These are phyloP conservation scores for Tipula unca DNA, from an alignment of 2,888 invertebrate species.

Conservation along the genomic window DNA sequence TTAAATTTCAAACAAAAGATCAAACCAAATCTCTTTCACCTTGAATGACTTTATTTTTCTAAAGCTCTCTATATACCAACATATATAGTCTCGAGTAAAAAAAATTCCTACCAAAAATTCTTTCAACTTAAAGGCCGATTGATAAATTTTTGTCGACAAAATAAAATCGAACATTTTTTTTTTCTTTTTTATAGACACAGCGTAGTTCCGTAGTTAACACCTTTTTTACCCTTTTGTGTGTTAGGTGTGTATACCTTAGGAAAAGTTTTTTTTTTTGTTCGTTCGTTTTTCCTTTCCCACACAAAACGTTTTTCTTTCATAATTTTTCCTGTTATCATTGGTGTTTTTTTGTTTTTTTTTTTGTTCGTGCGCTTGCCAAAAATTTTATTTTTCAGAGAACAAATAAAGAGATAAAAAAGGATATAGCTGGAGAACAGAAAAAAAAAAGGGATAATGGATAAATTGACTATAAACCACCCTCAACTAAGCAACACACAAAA, in stretches of 20 bases:
- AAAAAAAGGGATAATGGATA: not conserved
- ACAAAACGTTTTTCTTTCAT: not conserved
- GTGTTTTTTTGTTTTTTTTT: not conserved
- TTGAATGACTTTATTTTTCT: not conserved
- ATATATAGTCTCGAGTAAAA: no score
- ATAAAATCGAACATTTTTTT: not conserved
- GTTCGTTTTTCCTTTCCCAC: not conserved
- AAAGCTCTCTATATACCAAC: not conserved
- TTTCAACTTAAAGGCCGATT: not conserved
- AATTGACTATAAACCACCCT: constrained; percentile 8
- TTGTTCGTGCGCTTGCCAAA: not conserved
- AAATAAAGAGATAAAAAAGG: not conserved
- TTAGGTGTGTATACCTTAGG: not conserved
- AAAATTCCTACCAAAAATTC: not conserved
- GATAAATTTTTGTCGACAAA: not conserved
- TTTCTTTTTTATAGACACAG: not conserved
- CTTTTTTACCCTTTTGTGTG: not conserved
- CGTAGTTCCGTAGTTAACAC: not conserved
- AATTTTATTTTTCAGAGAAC: not conserved
- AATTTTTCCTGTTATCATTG: constrained; percentile 4
- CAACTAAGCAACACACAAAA: not conserved
- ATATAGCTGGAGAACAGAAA: not conserved
- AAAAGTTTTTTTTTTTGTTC: not conserved
- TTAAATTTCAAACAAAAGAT: not conserved
- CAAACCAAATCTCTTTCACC: not conserved